Evolutionary conservation across 2,888 invertebrate genomes (phyloP).

Genomic region (Tanytarsus gracilentus): DNA sequence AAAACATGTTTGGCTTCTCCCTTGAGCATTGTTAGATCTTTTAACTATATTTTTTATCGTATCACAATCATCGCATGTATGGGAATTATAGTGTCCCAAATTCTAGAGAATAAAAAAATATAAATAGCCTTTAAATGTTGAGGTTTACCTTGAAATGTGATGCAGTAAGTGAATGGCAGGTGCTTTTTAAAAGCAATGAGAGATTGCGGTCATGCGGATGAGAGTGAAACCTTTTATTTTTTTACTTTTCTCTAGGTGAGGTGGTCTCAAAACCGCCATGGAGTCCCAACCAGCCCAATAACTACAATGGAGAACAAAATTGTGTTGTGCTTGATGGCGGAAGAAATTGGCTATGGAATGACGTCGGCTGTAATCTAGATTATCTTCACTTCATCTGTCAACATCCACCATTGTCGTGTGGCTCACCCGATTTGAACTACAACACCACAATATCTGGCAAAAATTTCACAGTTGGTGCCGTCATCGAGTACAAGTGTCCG

Average conservation of each 20-base stretch:
- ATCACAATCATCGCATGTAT: background rate
- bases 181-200: too few relatives aligned
- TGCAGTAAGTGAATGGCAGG: too few relatives aligned
- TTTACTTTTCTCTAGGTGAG: conserved; percentile 56
- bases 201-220: too few relatives aligned
- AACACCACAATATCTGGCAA: conserved; percentile 72
- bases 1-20: too few relatives aligned
- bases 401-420: conserved; percentile 74
- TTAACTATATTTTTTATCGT: background rate
- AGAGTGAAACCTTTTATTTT: too few relatives aligned
- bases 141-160: too few relatives aligned
- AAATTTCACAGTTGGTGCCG: conserved; percentile 58
- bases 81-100: too few relatives aligned
- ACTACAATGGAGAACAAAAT: conserved; percentile 91
- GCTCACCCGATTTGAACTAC: conserved; percentile 74
- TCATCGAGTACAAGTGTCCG: conserved; percentile 69
- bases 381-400: conserved; percentile 91
- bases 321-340: conserved; percentile 90
- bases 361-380: conserved; percentile 87
- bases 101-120: too few relatives aligned
- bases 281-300: conserved; percentile 92
- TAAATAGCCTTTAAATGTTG: too few relatives aligned
- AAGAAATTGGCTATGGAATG: conserved; percentile 86
- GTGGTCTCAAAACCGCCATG: conserved; percentile 70
- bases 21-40: too few relatives aligned